These are phyloP conservation scores for Dendroctonus valens DNA, from an alignment of 1,140 invertebrate species.

Conservation along the genomic window DNA sequence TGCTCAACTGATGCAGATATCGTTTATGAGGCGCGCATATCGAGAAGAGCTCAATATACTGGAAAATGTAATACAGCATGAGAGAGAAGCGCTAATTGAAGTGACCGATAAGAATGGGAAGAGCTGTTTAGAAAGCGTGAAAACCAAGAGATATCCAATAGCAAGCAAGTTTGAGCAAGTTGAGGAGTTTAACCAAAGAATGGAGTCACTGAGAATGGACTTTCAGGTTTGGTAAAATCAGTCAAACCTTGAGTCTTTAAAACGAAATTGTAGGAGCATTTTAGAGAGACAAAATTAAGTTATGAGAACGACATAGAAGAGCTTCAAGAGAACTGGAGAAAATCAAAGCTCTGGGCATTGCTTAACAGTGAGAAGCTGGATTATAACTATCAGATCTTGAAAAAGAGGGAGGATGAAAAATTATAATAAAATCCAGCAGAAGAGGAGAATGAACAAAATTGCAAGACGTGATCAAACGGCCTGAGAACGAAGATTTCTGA, in stretches of 20 bases:
- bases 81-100: constrained; percentile 57
- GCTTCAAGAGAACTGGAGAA: constrained; percentile 75
- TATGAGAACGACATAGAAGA: constrained; percentile 68
- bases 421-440: constrained; percentile 78
- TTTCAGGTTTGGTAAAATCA: constrained; percentile 53
- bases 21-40: constrained; percentile 70
- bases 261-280: constrained; percentile 56
- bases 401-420: constrained; percentile 84
- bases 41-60: constrained; percentile 71
- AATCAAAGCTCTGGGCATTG: constrained; percentile 66
- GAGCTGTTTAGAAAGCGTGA: constrained; percentile 62
- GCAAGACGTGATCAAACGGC: constrained; percentile 65
- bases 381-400: constrained; percentile 82
- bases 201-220: constrained; percentile 60
- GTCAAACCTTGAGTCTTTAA: background rate
- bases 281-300: constrained; percentile 63
- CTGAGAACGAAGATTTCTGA: constrained; percentile 63
- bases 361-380: constrained; percentile 85
- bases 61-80: constrained; percentile 64
- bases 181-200: constrained; percentile 60
- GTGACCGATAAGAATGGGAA: constrained; percentile 65
- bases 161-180: constrained; percentile 57
- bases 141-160: constrained; percentile 59
- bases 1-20: constrained; percentile 47
- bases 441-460: constrained; percentile 78